Evolutionary conservation across 2,888 invertebrate species (phyloP).

Genomic region (Ariolimax columbianus): DNA sequence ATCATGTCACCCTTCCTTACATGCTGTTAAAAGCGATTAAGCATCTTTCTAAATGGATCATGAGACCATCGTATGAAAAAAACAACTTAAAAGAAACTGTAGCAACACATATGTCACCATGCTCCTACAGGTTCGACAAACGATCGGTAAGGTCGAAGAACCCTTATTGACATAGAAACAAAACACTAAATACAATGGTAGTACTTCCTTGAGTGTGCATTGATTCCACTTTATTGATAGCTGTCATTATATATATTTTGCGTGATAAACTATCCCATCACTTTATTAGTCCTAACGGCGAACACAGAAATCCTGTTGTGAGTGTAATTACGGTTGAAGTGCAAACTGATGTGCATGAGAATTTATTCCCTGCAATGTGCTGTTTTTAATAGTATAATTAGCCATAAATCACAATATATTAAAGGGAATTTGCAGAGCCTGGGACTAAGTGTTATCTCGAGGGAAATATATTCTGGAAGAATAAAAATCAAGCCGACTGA

Average conservation of each 20-base stretch:
- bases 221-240: background rate
- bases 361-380: background rate
- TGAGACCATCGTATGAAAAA: too few relatives aligned
- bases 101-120: too few relatives aligned
- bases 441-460: background rate
- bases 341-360: background rate
- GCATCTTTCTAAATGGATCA: too few relatives aligned
- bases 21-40: too few relatives aligned
- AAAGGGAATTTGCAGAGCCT: background rate
- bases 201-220: background rate
- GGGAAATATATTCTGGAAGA: constrained; percentile 4
- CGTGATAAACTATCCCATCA: background rate
- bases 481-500: background rate
- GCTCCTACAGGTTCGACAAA: too few relatives aligned
- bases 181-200: background rate
- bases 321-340: background rate
- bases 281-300: background rate
- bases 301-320: background rate
- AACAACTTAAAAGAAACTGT: too few relatives aligned
- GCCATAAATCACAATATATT: background rate
- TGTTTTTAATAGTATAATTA: background rate
- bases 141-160: too few relatives aligned
- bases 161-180: background rate
- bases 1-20: too few relatives aligned
- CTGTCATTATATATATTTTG: background rate